phyloP scores from a whole-genome alignment of 2,797 vertebrate genomes.

The Anguilla pacifica region DNA sequence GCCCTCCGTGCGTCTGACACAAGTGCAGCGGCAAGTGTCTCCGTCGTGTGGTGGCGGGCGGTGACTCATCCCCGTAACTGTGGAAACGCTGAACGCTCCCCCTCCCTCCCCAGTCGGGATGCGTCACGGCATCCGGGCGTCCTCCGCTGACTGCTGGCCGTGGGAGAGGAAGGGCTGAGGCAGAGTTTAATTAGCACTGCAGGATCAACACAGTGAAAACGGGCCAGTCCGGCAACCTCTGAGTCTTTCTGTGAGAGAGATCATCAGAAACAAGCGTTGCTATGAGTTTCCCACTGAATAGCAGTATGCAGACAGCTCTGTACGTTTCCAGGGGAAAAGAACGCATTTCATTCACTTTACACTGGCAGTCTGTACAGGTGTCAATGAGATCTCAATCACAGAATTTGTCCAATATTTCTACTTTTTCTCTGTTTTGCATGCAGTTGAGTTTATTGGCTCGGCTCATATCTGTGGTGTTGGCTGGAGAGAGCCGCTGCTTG shows the following conservation, averaged over 20 bases:
- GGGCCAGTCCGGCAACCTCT: neutral
- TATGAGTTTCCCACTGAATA: neutral
- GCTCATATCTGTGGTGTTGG: neutral
- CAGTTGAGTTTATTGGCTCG: neutral
- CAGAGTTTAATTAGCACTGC: constrained; percentile 37
- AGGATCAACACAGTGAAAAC: neutral
- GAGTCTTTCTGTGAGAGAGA: neutral
- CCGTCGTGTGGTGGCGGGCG: constrained; percentile 29
- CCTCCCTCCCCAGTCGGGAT: constrained; percentile 57
- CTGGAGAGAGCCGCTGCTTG: neutral
- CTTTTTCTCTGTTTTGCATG: neutral
- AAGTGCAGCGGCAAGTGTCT: constrained; percentile 53
- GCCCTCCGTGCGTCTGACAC: neutral
- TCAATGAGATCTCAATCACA: neutral
- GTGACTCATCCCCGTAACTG: constrained; percentile 58
- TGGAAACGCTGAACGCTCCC: constrained; percentile 51
- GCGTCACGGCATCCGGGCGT: constrained; percentile 61
- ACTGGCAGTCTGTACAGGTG: neutral
- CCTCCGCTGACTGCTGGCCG: constrained; percentile 55
- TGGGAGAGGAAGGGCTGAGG: constrained; percentile 43
- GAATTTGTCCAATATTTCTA: neutral
- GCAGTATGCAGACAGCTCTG: neutral
- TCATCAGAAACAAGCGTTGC: neutral
- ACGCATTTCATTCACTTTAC: neutral
- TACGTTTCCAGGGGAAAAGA: neutral